Evolutionary conservation across 2,113 vertebrate genomes (phyloP).

Genomic region (Rhinoptilus africanus): DNA sequence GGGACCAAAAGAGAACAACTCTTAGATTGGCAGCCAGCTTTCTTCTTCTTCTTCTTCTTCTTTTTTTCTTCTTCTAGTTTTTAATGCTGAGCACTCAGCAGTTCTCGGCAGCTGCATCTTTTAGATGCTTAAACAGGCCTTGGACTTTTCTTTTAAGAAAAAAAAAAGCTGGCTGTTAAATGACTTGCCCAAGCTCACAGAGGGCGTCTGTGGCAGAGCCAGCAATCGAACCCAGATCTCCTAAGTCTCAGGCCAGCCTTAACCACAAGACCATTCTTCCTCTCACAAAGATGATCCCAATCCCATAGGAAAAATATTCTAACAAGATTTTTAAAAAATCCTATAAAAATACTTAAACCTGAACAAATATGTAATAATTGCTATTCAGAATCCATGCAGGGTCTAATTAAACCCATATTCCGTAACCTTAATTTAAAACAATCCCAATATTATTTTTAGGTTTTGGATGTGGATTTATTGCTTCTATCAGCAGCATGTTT

Average conservation of each 20-base stretch:
- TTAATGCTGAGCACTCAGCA: constrained; percentile 5
- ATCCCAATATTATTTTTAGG: constrained; percentile 66
- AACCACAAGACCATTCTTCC: constrained; percentile 63
- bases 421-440: constrained; percentile 48
- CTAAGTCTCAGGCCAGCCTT: constrained; percentile 29
- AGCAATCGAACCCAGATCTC: constrained; percentile 14
- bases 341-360: constrained; percentile 69
- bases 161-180: neutral
- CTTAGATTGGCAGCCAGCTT: constrained; percentile 35
- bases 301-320: constrained; percentile 56
- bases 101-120: neutral
- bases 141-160: constrained; percentile 6
- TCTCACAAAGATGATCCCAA: constrained; percentile 51
- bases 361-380: constrained; percentile 62
- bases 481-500: constrained; percentile 60
- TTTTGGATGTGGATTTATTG: constrained; percentile 51
- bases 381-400: constrained; percentile 54
- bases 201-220: constrained; percentile 39
- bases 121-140: neutral
- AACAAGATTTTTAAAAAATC: neutral
- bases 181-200: constrained; percentile 39
- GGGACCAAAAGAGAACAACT: neutral
- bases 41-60: neutral
- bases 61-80: neutral
- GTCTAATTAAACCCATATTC: constrained; percentile 55